These are phyloP conservation scores for Falcaria lacertinaria DNA, from an alignment of 2,888 invertebrate species.

Conservation along the genomic window DNA sequence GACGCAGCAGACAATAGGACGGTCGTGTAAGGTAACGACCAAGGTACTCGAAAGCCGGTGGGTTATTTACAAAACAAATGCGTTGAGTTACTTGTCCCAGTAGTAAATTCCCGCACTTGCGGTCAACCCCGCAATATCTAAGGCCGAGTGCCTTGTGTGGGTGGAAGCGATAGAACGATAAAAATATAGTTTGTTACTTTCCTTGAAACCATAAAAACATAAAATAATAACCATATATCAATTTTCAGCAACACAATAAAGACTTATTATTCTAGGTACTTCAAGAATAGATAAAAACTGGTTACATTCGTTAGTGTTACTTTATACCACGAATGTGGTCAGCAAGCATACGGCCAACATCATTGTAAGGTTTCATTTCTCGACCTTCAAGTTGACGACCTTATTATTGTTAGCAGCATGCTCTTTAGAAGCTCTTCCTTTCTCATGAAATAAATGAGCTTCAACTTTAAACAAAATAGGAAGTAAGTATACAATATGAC, in stretches of 20 bases:
- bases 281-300: too few species aligned
- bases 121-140: constrained; percentile 31
- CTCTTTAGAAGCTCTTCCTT: too few species aligned
- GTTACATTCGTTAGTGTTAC: too few species aligned
- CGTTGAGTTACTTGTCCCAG: constrained; percentile 21
- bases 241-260: too few species aligned
- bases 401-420: too few species aligned
- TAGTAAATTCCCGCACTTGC: constrained; percentile 32
- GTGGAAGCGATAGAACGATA: constrained; percentile 13
- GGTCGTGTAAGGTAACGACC: constrained; percentile 34
- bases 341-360: too few species aligned
- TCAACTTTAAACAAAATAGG: not conserved
- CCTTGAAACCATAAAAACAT: not conserved
- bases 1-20: constrained; percentile 37
- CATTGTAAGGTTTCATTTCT: too few species aligned
- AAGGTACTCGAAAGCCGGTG: constrained; percentile 25
- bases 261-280: too few species aligned
- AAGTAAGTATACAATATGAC: not conserved
- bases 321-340: too few species aligned
- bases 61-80: constrained; percentile 34
- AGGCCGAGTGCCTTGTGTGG: constrained; percentile 26
- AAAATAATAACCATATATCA: too few species aligned
- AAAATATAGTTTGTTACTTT: constrained; percentile 4
- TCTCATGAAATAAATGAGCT: not conserved
- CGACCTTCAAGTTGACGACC: too few species aligned